phyloP scores from a whole-genome alignment of 2,113 vertebrate genomes.

The Dissostichus mawsoni region DNA sequence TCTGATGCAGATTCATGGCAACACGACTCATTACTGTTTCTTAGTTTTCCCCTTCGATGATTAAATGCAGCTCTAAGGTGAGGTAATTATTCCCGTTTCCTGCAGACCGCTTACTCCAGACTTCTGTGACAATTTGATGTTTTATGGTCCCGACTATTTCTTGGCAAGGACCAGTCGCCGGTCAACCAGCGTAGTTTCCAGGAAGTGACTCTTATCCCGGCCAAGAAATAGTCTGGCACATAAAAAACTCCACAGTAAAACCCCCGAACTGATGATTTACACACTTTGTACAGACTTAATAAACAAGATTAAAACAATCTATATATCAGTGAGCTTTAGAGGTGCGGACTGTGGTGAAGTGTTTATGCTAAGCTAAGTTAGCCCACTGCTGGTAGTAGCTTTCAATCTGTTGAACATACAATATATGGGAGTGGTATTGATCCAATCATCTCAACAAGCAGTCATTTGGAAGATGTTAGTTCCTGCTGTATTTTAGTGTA shows the following conservation, averaged over 20 bases:
- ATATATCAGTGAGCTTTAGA: not conserved
- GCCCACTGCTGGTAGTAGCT: not conserved
- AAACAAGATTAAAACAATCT: not conserved
- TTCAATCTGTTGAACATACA: not conserved
- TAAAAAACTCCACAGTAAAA: not conserved
- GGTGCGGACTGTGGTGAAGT: not conserved
- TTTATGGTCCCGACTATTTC: not conserved
- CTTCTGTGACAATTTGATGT: not conserved
- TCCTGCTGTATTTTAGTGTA: no score
- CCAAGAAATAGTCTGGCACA: slow-evolving; percentile 15
- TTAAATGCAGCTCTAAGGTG: not conserved
- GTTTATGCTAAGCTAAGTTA: not conserved
- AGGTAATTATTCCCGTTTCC: not conserved
- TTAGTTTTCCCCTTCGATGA: not conserved
- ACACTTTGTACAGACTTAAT: not conserved
- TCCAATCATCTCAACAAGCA: not conserved
- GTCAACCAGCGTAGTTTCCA: not conserved
- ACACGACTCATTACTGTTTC: not conserved
- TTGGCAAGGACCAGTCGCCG: not conserved
- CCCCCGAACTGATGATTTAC: not conserved
- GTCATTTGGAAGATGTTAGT: no score
- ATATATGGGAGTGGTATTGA: not conserved
- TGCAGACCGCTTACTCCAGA: not conserved
- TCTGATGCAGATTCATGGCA: slow-evolving; percentile 3
- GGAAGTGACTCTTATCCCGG: not conserved